Conservation (phyloP, 1,140 invertebrate genomes). For the Physella acuta region DNA sequence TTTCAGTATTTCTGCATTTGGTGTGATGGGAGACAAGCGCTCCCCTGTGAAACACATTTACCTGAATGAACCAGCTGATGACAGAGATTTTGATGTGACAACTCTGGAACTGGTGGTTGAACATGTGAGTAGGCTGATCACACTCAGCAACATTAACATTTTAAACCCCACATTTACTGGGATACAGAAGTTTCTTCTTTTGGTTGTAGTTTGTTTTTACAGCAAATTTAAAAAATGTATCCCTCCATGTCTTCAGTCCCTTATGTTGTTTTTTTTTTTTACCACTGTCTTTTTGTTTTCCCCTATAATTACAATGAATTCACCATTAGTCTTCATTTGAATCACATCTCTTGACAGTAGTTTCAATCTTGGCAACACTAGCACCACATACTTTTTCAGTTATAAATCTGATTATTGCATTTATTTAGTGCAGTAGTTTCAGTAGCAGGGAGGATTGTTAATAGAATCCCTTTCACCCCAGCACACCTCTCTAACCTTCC, state of each 20-base stretch:
- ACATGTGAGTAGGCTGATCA: constrained; percentile 55
- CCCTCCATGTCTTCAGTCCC: too few species aligned
- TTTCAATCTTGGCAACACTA: too few species aligned
- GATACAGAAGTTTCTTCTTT: neutral
- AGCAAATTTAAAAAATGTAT: neutral
- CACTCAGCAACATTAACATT: too few species aligned
- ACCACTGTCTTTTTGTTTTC: neutral
- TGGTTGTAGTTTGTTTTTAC: neutral
- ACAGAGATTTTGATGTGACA: constrained; percentile 62
- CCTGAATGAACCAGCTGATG: constrained; percentile 63
- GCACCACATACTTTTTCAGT: too few species aligned
- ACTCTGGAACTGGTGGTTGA: constrained; percentile 69
- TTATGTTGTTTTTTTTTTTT: neutral
- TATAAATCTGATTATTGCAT: too few species aligned
- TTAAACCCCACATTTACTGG: neutral
- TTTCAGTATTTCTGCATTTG: constrained; percentile 61
- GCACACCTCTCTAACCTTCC: too few species aligned
- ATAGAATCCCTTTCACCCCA: too few species aligned
- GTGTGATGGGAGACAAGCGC: constrained; percentile 66
- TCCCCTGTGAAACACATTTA: constrained; percentile 82
- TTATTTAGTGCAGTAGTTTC: too few species aligned
- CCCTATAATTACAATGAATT: neutral
- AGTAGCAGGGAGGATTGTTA: too few species aligned
- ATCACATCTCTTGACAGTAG: too few species aligned
- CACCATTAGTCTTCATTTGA: too few species aligned